Base-by-base conservation (phyloP, 1,140 invertebrate species). In the Cydia splendana region DNA sequence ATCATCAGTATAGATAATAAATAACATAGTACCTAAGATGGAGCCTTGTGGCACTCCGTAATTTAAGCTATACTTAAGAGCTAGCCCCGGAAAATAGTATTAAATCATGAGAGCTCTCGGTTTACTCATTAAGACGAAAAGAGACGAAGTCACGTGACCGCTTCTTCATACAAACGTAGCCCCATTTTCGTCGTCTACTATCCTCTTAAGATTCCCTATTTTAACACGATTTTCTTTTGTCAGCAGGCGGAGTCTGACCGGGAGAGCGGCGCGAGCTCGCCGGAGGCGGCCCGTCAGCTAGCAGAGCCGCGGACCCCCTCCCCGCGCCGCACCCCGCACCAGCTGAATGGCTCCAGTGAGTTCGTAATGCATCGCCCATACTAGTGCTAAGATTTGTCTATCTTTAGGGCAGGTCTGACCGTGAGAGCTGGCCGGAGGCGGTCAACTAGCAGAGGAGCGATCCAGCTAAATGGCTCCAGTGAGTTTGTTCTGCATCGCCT, bases 341-440 rank as follows among this genome's bases (percentile, higher is more conserved):
- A 77, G 79, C 84, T 91, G 89, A 92, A 97, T 92, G 96, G 96
- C 93, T 96, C 96, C 88, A 96, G 96, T 97, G 94, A 94, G 95
- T 95, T 95, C 92, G 93, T 94, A 94, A 87, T 83, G 75, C 77
- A 82, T 45, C 65, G 67, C 15, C 69, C n/a, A 71, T 76, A 53
- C 65, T 51, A 76, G 57, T 65, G 13, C 13, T 12, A 10, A 45
- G 42, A 10, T 13, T 45, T 45, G 42, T 45, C 9, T 12, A 13
- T 45, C 10, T 45, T 13, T 45, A 45, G 42, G 42, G 10, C 95
- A 78, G 4, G 34, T 34, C 34, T 34, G 34, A 34, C 34, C 34
- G 34, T 5, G 5, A 6, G 34, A 34, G 34, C 34, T 34, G 34
- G 34, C 5, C 5, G 5, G 95, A 95, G 83, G 85, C 88, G 78